Evolutionary conservation across 2,888 invertebrate genomes (phyloP), one percentile per base, ranked within the genome.

Genomic region (Melipona beecheii): DNA sequence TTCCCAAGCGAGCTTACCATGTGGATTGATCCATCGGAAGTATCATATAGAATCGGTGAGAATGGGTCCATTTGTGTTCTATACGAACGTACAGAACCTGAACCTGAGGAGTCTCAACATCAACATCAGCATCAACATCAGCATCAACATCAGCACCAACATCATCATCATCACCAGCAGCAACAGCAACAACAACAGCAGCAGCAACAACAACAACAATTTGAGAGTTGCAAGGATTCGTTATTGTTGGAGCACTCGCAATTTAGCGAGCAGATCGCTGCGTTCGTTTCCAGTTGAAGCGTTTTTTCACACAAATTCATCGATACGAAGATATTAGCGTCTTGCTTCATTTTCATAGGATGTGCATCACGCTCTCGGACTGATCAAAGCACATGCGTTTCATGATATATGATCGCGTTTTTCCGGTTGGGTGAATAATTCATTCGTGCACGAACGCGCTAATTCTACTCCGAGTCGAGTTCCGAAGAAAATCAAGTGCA

Each of bases 21-120:
- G 94, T 97, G 97, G 97, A 96, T 97, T 86, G 97, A 97, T 92
- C 97, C 97, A 3, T 95, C 95, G 89, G 97, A 97, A 94, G 97
- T 97, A 15, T 96, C 96, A 19, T 96, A 96, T 93, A 94, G 96
- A 90, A 96, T 96, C 90, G 96, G 96, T 43, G 96, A 96, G 91
- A 96, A 96, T 90, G 96, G 96, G 43, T 96, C 96, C 87, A 96
- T 96, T 86, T 96, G 96, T 86, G 95, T 96, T 0, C 92, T 96
- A 15, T 96, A 95, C 92, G 95, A 95, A 74, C 91, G 92, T 70
- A 92, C 91, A 65, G 93, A 91, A 21, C 91, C 93, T 15, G 92
- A 92, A 0, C 90, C 89, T 4, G 93, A 93, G 17, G 92, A 92
- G 21, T 77, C 76, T 2, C 81, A 81, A 43, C 87, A 81, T 5